Conservation (phyloP, 2,797 vertebrate genomes). For the Morus bassanus region DNA sequence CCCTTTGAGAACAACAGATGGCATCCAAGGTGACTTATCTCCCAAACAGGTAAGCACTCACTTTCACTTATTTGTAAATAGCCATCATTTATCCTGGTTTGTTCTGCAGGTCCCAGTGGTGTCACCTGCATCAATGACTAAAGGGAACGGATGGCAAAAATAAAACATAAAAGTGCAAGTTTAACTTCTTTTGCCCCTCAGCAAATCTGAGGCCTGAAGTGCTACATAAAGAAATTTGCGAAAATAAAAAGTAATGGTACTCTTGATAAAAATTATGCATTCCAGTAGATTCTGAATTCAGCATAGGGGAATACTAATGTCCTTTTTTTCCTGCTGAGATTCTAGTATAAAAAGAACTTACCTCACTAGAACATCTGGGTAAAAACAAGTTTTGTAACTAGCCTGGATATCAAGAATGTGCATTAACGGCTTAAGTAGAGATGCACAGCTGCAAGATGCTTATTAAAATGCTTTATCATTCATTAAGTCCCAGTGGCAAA, state of each 20-base stretch:
- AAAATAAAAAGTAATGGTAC: slow-evolving; percentile 22
- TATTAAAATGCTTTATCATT: slow-evolving; percentile 58
- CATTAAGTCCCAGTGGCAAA: slow-evolving; percentile 10
- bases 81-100: slow-evolving; percentile 73
- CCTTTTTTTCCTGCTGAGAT: neutral
- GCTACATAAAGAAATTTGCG: slow-evolving; percentile 21
- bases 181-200: slow-evolving; percentile 64
- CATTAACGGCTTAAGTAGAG: neutral
- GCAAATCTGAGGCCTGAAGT: slow-evolving; percentile 48
- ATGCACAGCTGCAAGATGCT: slow-evolving; percentile 33
- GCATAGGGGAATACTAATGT: neutral
- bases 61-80: slow-evolving; percentile 69
- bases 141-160: slow-evolving; percentile 51
- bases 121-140: slow-evolving; percentile 53
- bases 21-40: slow-evolving; percentile 79
- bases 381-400: neutral
- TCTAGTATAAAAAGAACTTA: neutral
- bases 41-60: slow-evolving; percentile 55
- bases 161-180: slow-evolving; percentile 60
- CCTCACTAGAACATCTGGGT: slow-evolving; percentile 4
- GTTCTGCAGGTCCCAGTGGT: slow-evolving; percentile 45
- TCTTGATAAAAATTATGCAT: slow-evolving; percentile 47
- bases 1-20: slow-evolving; percentile 75
- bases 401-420: slow-evolving; percentile 9
- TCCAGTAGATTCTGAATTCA: slow-evolving; percentile 16